A percentile compares a stretch with the other conserved stretches of the same genome.
Conservation (phyloP, 1,140 invertebrate genomes). For the Cyclargus thomasi region DNA sequence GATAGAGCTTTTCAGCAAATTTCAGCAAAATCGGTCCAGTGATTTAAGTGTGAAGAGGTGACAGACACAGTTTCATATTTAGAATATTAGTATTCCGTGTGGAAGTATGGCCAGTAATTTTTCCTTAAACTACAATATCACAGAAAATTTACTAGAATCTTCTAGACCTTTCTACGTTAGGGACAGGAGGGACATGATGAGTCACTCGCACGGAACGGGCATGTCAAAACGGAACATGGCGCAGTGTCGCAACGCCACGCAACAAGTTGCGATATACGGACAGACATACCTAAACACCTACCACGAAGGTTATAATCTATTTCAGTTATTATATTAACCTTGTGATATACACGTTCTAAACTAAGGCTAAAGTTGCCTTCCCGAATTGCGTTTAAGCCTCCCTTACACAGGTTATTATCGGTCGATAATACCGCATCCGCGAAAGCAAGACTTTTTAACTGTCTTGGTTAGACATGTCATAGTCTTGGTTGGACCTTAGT, state of each 20-base stretch:
- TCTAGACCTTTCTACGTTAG: neutral
- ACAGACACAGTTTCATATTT: neutral
- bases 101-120: no score
- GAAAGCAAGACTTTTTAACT: no score
- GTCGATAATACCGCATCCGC: no score
- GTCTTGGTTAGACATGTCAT: no score
- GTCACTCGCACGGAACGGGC: constrained; percentile 5
- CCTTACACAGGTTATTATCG: no score
- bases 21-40: neutral
- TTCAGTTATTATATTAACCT: constrained; percentile 1
- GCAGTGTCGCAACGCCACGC: constrained; percentile 7
- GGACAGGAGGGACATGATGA: neutral
- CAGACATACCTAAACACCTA: neutral
- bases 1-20: no score
- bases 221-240: neutral
- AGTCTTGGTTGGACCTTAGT: no score
- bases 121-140: no score
- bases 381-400: neutral
- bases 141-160: no score
- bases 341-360: neutral
- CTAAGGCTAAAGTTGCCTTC: neutral
- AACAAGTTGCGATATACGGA: neutral
- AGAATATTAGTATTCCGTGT: neutral
- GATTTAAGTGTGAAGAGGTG: neutral
- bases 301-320: constrained; percentile 9